These are phyloP conservation scores for Ovibos moschatus DNA, from an alignment of 2,113 vertebrate species.

Conservation along the genomic window DNA sequence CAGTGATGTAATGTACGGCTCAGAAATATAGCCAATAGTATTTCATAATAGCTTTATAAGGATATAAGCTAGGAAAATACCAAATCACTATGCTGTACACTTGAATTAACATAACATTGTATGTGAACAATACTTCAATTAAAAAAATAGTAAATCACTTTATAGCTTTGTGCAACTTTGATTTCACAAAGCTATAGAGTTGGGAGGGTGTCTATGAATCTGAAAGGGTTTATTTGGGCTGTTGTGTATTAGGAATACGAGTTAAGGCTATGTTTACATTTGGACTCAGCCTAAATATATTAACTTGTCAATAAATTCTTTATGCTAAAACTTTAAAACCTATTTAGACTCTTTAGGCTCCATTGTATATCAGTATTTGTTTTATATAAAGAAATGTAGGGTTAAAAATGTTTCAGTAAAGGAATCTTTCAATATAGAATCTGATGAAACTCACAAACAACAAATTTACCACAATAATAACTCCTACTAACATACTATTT, in stretches of 20 bases:
- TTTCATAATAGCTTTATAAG: neutral
- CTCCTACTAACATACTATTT: neutral
- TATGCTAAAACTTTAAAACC: neutral
- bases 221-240: neutral
- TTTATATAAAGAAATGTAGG: neutral
- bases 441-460: neutral
- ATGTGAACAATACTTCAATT: neutral
- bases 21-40: neutral
- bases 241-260: too few species aligned
- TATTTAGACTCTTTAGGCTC: neutral
- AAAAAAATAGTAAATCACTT: neutral
- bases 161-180: neutral
- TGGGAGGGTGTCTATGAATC: too few species aligned
- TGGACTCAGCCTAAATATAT: neutral
- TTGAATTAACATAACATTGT: neutral
- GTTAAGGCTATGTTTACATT: neutral
- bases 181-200: neutral
- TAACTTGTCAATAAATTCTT: neutral
- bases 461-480: neutral
- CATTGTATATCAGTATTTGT: neutral
- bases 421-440: neutral
- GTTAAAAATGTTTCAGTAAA: neutral
- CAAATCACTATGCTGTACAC: neutral
- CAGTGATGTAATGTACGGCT: rapidly evolving
- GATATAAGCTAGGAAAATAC: neutral